Evolutionary conservation across 2,888 invertebrate species (phyloP).

Genomic region (Luffia ferchaultella): DNA sequence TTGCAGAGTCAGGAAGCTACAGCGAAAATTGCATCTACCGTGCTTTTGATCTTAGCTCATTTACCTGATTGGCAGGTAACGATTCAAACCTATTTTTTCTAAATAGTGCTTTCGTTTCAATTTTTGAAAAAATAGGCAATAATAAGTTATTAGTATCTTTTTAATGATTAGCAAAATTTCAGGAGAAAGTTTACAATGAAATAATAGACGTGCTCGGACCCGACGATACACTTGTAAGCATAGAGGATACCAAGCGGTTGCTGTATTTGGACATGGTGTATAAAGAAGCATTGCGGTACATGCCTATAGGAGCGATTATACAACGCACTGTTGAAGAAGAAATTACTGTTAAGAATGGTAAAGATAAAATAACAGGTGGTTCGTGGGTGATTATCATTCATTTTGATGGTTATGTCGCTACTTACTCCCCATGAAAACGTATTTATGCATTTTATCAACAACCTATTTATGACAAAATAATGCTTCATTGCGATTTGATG

Average conservation of each 20-base stretch:
- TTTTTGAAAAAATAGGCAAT: too few relatives aligned
- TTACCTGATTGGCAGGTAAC: constrained; percentile 49
- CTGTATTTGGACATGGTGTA: constrained; percentile 41
- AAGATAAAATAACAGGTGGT: too few relatives aligned
- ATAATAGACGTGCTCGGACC: constrained; percentile 31
- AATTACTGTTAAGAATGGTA: constrained; percentile 37
- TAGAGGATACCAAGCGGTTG: constrained; percentile 32
- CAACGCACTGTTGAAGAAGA: constrained; percentile 45
- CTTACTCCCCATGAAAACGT: neutral
- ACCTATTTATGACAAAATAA: neutral
- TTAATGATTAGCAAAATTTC: too few relatives aligned
- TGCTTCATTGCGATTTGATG: too few relatives aligned
- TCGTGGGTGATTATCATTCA: too few relatives aligned
- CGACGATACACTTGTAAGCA: constrained; percentile 21
- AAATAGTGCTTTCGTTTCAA: too few relatives aligned
- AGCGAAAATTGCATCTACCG: constrained; percentile 41
- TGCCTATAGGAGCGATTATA: constrained; percentile 41
- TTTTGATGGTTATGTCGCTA: neutral
- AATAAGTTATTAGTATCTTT: too few relatives aligned
- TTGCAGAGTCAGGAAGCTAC: constrained; percentile 55
- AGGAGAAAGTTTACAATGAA: constrained; percentile 42
- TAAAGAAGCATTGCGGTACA: constrained; percentile 37
- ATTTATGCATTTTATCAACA: neutral
- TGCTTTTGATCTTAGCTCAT: constrained; percentile 37
- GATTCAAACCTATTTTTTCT: too few relatives aligned